Percentiles rank a stretch among this genome's conserved stretches.
phyloP scores from a whole-genome alignment of 2,797 vertebrate genomes.

The Manis javanica region DNA sequence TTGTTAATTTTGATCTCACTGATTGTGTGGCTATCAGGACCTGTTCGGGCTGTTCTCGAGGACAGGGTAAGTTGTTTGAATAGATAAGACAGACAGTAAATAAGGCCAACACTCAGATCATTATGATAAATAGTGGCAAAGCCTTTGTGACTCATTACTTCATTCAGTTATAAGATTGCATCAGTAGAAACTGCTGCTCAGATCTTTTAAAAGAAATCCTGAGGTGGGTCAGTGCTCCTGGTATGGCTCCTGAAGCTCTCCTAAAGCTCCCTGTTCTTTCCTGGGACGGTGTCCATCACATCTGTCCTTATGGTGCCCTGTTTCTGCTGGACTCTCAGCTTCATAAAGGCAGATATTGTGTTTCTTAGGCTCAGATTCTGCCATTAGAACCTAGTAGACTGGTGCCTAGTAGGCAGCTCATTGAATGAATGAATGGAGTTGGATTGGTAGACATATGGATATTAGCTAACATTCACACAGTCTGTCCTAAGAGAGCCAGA shows the following conservation, averaged over 20 bases:
- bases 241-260: rapidly evolving
- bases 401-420: not conserved
- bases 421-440: not conserved
- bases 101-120: not conserved
- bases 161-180: not conserved
- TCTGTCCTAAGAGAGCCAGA: conserved; percentile 25
- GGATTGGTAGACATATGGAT: not conserved
- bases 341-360: not conserved
- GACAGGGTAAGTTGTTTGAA: conserved; percentile 85
- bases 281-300: too few species aligned
- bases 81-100: not conserved
- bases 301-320: rapidly evolving
- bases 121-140: not conserved
- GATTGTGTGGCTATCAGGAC: conserved; percentile 84
- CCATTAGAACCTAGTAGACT: not conserved
- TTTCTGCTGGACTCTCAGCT: not conserved
- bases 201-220: not conserved
- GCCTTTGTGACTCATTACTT: conserved; percentile 19
- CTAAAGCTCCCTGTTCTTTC: not conserved
- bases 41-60: conserved; percentile 86
- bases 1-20: conserved; percentile 85
- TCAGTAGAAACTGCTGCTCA: not conserved
- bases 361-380: not conserved
- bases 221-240: not conserved
- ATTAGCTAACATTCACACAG: not conserved